Conservation (phyloP, 2,113 vertebrate genomes). For the Pluvialis apricaria region DNA sequence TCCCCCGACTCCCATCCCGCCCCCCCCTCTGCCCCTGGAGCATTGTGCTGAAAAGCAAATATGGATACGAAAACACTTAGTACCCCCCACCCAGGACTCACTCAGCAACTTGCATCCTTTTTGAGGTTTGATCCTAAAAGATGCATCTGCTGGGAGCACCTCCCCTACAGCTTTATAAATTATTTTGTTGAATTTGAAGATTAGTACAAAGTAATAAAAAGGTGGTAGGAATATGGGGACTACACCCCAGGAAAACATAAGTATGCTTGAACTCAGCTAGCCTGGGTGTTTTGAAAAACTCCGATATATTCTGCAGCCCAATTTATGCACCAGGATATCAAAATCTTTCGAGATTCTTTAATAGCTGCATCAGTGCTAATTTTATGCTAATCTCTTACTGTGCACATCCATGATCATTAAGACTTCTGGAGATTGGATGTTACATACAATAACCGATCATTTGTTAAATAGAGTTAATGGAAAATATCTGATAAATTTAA, state of each 20-base stretch:
- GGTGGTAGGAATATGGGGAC: neutral
- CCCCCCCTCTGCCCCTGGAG: neutral
- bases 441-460: constrained; percentile 44
- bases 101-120: neutral
- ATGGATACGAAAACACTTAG: neutral
- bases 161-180: constrained; percentile 19
- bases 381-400: constrained; percentile 63
- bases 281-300: neutral
- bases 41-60: neutral
- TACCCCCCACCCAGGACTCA: neutral
- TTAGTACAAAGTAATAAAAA: constrained; percentile 7
- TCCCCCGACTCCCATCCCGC: neutral
- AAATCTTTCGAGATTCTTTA: constrained; percentile 25
- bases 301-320: neutral
- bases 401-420: constrained; percentile 55
- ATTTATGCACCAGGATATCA: constrained; percentile 39
- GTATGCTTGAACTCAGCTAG: neutral
- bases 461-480: constrained; percentile 64
- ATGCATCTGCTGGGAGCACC: constrained; percentile 19
- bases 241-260: neutral
- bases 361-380: constrained; percentile 64
- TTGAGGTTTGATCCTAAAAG: neutral
- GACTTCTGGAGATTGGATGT: constrained; percentile 45
- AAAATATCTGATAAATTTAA: constrained; percentile 59
- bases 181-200: neutral